A percentile compares a stretch with the other conserved stretches of the same genome.
Evolutionary conservation across 2,888 invertebrate species (phyloP).

Genomic region (Ormyrus nitidulus): DNA sequence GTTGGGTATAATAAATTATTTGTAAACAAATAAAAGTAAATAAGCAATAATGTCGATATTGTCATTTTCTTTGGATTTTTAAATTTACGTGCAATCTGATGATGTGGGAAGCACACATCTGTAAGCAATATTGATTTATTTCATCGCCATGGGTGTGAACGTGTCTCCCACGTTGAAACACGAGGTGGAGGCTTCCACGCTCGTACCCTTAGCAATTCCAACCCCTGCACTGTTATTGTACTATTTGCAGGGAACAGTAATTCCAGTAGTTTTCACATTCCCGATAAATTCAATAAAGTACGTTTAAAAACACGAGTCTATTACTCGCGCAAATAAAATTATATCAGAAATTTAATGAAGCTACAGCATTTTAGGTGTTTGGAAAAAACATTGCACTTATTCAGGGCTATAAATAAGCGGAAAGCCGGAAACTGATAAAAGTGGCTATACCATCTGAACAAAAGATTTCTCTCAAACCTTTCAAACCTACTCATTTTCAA

Average conservation of each 20-base stretch:
- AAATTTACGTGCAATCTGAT: slow-evolving; percentile 18
- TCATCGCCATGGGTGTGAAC: slow-evolving; percentile 61
- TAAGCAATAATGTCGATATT: too few relatives aligned
- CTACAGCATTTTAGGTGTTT: too few relatives aligned
- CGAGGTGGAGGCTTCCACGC: slow-evolving; percentile 69
- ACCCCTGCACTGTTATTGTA: slow-evolving; percentile 46
- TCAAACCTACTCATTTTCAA: slow-evolving; percentile 24
- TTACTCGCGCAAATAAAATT: too few relatives aligned
- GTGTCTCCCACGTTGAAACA: slow-evolving; percentile 64
- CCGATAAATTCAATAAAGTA: background rate
- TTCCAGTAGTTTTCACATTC: slow-evolving; percentile 56
- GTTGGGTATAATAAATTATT: too few relatives aligned
- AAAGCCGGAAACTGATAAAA: slow-evolving; percentile 31
- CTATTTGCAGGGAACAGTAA: slow-evolving; percentile 55
- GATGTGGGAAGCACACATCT: slow-evolving; percentile 45
- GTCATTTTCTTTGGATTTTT: too few relatives aligned
- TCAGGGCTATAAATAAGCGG: slow-evolving; percentile 35
- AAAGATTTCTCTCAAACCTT: slow-evolving; percentile 42
- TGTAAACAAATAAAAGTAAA: too few relatives aligned
- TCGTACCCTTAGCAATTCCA: slow-evolving; percentile 48
- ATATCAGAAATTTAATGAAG: too few relatives aligned
- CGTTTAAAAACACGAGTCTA: too few relatives aligned
- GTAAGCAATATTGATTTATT: slow-evolving; percentile 70
- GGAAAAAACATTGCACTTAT: background rate
- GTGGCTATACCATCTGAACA: slow-evolving; percentile 37